Evolutionary conservation across 2,113 vertebrate genomes (phyloP).

Genomic region (Podilymbus podiceps): DNA sequence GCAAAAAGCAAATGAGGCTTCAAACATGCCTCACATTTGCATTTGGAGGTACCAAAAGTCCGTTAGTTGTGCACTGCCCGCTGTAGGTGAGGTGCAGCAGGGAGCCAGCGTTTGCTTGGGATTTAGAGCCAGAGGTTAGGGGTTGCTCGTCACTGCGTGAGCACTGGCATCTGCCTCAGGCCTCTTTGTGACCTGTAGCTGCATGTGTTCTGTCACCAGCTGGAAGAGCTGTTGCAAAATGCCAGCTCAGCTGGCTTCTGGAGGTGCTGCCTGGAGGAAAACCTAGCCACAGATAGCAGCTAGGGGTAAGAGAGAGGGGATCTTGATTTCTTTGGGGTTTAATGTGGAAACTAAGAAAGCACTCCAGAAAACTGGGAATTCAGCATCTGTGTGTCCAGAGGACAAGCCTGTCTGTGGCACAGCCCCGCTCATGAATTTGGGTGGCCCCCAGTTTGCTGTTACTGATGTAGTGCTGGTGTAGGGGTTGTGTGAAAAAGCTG

Average conservation of each 20-base stretch:
- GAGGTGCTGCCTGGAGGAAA: neutral
- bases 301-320: neutral
- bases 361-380: neutral
- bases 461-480: neutral
- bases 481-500: neutral
- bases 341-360: neutral
- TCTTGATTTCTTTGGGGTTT: neutral
- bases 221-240: neutral
- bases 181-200: neutral
- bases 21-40: neutral
- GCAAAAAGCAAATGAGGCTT: neutral
- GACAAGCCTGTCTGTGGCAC: neutral
- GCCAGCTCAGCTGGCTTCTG: neutral
- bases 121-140: neutral
- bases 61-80: neutral
- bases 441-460: neutral
- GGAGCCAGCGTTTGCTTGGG: neutral
- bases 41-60: neutral
- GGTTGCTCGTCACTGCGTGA: rapidly evolving
- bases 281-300: neutral
- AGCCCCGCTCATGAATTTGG: neutral
- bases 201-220: rapidly evolving
- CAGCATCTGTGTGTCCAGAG: neutral
- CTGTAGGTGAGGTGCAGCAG: neutral
- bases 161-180: neutral